Evolutionary conservation across 2,797 vertebrate species (phyloP).

Genomic region (Myotis vivesi): DNA sequence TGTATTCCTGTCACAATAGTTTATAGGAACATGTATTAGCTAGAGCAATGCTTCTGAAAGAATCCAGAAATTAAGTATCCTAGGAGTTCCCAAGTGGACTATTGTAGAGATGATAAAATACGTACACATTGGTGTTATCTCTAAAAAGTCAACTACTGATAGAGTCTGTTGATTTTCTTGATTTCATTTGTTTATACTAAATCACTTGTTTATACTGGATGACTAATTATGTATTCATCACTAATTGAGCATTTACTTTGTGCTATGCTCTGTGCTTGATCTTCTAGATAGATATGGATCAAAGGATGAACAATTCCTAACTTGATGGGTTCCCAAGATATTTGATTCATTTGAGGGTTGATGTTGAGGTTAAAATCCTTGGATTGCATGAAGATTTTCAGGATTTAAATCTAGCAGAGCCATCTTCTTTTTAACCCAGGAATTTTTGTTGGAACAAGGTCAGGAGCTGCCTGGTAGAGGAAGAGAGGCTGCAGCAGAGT

Average conservation of each 20-base stretch:
- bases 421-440: neutral
- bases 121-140: neutral
- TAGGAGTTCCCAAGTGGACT: neutral
- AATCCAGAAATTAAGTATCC: neutral
- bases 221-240: neutral
- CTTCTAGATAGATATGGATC: neutral
- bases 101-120: neutral
- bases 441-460: neutral
- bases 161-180: neutral
- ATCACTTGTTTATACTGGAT: neutral
- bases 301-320: neutral
- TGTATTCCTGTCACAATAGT: neutral
- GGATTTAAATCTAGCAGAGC: neutral
- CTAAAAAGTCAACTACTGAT: neutral
- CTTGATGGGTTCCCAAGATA: slow-evolving; percentile 22
- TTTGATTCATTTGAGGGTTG: neutral
- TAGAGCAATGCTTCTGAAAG: neutral
- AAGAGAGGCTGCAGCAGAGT: neutral
- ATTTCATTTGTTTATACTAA: neutral
- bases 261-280: neutral
- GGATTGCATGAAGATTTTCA: neutral
- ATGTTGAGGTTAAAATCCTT: neutral
- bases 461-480: neutral
- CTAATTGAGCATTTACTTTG: neutral
- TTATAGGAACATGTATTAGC: neutral